Evolutionary conservation across 2,113 vertebrate species (phyloP), one percentile per base, ranked within the genome.

Genomic region (Mustelus asterias): DNA sequence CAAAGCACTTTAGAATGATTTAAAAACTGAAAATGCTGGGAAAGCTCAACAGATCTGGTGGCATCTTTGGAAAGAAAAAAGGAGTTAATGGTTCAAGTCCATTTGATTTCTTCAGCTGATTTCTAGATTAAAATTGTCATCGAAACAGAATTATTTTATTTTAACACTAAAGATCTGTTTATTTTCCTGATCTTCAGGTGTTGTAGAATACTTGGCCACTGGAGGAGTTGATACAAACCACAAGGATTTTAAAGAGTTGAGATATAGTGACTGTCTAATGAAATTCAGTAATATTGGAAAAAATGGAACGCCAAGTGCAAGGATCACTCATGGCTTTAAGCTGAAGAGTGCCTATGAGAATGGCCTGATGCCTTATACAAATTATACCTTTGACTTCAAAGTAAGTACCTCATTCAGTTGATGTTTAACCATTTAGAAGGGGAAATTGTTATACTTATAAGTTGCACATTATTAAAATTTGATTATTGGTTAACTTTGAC

Each of bases 351-450:
- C 99, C 97, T 99, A 99, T 95, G 99, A 99, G 97, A 98, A 98
- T 89, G 98, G 98, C 98, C 98, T 99, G 97, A 99, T 99, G 99
- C 99, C 99, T 99, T 99, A 99, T 76, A 99, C 99, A 85, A 99
- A 99, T 97, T 99, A 99, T 96, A 99, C 99, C 26, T 99, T 98
- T 93, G 99, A 99, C 97, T 99, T 99, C 97, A 99, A 99, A 99
- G 99, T 99, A 96, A 96, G 96, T 95, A 37, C 92, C 67, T 85
- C 24, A 85, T 54, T 67, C 22, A 37, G 44, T 60, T 60, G n/a
- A 29, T 92, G 29, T 92, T 65, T 37, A 92, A 37, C 58, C 14
- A 37, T 63, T 29, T 33, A 33, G 16, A n/a, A 14, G 16, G 5
- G 29, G 33, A 37, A 92, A 16, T n/a, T 63, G 29, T 92, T 60